Evolutionary conservation across 2,797 vertebrate genomes (phyloP).

Genomic region (Falco novaeseelandiae): DNA sequence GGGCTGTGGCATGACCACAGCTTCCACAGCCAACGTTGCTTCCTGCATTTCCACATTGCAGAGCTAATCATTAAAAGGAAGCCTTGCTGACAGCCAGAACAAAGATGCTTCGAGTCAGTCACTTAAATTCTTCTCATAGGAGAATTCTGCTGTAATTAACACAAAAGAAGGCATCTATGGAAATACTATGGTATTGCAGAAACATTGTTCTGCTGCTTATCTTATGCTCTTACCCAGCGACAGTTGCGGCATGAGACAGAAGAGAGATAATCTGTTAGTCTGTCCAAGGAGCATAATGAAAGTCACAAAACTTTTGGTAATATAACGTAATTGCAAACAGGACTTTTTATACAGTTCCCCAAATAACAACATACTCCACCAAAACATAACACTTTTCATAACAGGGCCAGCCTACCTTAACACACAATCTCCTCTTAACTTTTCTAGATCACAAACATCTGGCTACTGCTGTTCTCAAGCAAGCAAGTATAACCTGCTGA

Average conservation of each 20-base stretch:
- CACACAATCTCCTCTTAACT: not conserved
- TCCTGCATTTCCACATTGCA: not conserved
- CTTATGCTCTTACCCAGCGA: not conserved
- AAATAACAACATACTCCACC: not conserved
- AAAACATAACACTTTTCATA: not conserved
- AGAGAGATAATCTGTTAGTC: not conserved
- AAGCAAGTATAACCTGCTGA: not conserved
- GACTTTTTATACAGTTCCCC: not conserved
- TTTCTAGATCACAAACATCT: not conserved
- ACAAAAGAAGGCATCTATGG: not conserved
- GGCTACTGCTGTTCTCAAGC: not conserved
- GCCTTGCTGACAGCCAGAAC: rapidly evolving
- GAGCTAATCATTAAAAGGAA: not conserved
- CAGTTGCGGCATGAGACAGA: not conserved
- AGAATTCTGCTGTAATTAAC: not conserved
- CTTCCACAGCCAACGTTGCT: not conserved
- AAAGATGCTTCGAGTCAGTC: not conserved
- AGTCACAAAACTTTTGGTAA: not conserved
- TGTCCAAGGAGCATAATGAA: not conserved
- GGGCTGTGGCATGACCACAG: not conserved
- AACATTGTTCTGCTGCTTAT: not conserved
- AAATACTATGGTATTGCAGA: not conserved
- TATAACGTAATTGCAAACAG: not conserved
- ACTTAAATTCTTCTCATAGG: not conserved
- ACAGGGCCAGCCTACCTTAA: not conserved